Evolutionary conservation across 2,888 invertebrate genomes (phyloP).

Genomic region (Scaptomyza parva): DNA sequence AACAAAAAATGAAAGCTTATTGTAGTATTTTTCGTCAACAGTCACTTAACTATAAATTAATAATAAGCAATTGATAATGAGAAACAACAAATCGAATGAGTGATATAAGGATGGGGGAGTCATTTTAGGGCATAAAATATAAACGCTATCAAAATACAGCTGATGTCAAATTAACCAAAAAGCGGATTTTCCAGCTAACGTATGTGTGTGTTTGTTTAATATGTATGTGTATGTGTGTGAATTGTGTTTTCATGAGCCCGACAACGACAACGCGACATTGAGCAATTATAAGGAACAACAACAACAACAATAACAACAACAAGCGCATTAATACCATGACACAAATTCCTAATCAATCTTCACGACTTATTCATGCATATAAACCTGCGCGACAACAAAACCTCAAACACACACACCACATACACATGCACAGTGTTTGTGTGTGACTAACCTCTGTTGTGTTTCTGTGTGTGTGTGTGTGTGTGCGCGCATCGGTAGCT

Average conservation of each 20-base stretch:
- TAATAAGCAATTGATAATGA: conserved; percentile 13
- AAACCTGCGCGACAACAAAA: conserved; percentile 70
- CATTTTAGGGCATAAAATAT: background rate
- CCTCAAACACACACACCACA: conserved; percentile 30
- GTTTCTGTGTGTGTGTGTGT: conserved; percentile 4
- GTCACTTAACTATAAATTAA: conserved; percentile 55
- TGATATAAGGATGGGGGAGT: background rate
- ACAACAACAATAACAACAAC: conserved; percentile 53
- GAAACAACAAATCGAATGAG: background rate
- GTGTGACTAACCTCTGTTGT: conserved; percentile 37
- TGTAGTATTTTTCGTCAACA: conserved; percentile 46
- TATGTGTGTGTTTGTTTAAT: conserved; percentile 1
- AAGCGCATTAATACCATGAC: conserved; percentile 67
- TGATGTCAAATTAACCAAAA: conserved; percentile 58
- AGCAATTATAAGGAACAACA: conserved; percentile 62
- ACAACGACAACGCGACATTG: conserved; percentile 62
- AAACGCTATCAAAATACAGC: conserved; percentile 36
- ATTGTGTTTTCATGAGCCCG: conserved; percentile 47
- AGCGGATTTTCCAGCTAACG: conserved; percentile 38
- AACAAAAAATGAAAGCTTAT: conserved; percentile 35
- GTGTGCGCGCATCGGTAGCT: conserved; percentile 45
- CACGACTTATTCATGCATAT: conserved; percentile 73
- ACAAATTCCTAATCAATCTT: conserved; percentile 77
- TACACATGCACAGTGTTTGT: conserved; percentile 15
- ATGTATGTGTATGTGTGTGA: conserved; percentile 11